Evolutionary conservation across 2,797 vertebrate species (phyloP).

Genomic region (Chaetophractus vellerosus): DNA sequence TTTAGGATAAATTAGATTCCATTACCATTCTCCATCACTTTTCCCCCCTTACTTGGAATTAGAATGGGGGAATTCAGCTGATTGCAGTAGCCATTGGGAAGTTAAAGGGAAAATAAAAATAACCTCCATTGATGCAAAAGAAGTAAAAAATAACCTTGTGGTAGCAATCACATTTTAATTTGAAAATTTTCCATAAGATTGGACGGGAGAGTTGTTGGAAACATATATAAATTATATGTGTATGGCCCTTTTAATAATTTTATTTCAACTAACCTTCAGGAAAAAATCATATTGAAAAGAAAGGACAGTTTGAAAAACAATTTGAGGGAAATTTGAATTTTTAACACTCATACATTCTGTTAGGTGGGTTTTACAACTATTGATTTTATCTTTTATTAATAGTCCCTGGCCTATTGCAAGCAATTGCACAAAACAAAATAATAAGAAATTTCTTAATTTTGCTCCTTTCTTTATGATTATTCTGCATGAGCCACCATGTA

Average conservation of each 20-base stretch:
- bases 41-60: slow-evolving; percentile 69
- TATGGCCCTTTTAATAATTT: slow-evolving; percentile 46
- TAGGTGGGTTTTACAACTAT: neutral
- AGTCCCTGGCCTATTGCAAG: slow-evolving; percentile 43
- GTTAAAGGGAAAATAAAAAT: slow-evolving; percentile 54
- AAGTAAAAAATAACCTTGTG: slow-evolving; percentile 49
- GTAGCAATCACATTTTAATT: slow-evolving; percentile 53
- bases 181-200: slow-evolving; percentile 47
- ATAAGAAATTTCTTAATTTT: slow-evolving; percentile 58
- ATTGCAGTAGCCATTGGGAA: slow-evolving; percentile 41
- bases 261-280: neutral
- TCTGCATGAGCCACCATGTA: neutral
- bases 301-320: slow-evolving; percentile 38
- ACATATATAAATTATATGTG: neutral
- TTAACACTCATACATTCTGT: slow-evolving; percentile 40
- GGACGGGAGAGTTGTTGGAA: slow-evolving; percentile 4
- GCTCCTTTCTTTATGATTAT: slow-evolving; percentile 22
- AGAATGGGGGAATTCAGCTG: slow-evolving; percentile 49
- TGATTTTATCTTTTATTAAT: slow-evolving; percentile 64
- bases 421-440: slow-evolving; percentile 61
- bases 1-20: slow-evolving; percentile 73
- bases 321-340: slow-evolving; percentile 64
- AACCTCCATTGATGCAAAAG: neutral
- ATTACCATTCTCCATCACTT: slow-evolving; percentile 54
- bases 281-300: slow-evolving; percentile 25